Base-by-base conservation (phyloP, 1,140 invertebrate species). In the Neelides sp. region DNA sequence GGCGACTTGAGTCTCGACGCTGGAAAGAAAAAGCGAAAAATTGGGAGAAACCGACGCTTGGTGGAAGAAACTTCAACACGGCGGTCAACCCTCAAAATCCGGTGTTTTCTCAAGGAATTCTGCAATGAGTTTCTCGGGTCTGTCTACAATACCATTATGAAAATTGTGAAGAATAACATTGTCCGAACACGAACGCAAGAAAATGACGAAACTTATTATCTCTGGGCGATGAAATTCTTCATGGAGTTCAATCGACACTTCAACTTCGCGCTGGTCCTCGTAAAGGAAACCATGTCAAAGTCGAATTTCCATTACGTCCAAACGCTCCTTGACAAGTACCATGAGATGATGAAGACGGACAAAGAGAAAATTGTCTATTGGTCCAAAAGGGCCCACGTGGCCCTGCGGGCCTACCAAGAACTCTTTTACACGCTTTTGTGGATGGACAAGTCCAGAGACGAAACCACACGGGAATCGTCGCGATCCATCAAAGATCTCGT, bases 171-270 rank as follows among this genome's bases (percentile, higher is more conserved):
- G 2, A 24, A 39, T 24, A n/a, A n/a, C n/a, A n/a, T n/a, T n/a
- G n/a, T n/a, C n/a, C n/a, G 79, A 44, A 72, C 75, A 1, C 75
- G 74, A 62, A 74, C 75, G 39, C 78, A 75, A 54, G 73, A 73
- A 37, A 69, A 88, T 64, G 92, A 97, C 71, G 85, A 93, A 63
- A 84, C 83, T 7, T 92, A 93, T 69, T 94, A 95, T 68, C 71
- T 96, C 39, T 95, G 89, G 90, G 79, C 85, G 5, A 72, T 95
- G 61, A 79, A 82, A 64, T 98, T 96, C 71, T 97, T 96, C 67
- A 93, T 96, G 88, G 86, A 94, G 69, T 96, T 97, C 69, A 94
- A 93, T 75, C 78, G 93, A 57, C 73, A 79, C 62, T 75, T 80
- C 61, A 80, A 73, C 37, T 87, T 90, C 64, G 76, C 85, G 69